Percentiles rank a stretch among this genome's conserved stretches.
phyloP scores from a whole-genome alignment of 2,888 invertebrate species.

The Nymphalis urticae region DNA sequence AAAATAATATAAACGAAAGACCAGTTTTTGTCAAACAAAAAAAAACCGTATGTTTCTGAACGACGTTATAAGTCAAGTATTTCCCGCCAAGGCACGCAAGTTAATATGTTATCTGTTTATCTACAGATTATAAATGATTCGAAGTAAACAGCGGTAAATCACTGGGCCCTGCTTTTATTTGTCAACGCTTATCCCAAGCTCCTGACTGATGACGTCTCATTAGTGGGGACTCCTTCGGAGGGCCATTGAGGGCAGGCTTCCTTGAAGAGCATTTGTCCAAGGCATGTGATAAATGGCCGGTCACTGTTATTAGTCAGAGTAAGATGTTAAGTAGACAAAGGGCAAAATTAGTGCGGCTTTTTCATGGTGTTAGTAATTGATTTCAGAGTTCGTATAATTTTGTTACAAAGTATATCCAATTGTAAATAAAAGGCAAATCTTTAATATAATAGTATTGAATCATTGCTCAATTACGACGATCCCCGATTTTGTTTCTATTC shows the following conservation, averaged over 20 bases:
- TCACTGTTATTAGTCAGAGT: slow-evolving; percentile 29
- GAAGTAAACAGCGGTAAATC: slow-evolving; percentile 54
- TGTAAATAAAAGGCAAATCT: neutral
- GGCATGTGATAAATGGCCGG: slow-evolving; percentile 61
- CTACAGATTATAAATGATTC: slow-evolving; percentile 27
- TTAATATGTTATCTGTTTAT: slow-evolving; percentile 19
- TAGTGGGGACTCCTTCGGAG: slow-evolving; percentile 61
- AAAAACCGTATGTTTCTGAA: neutral
- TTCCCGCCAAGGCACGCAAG: slow-evolving; percentile 22
- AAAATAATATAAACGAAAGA: neutral
- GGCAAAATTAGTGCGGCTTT: slow-evolving; percentile 14
- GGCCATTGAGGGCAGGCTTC: slow-evolving; percentile 66
- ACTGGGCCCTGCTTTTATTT: slow-evolving; percentile 67
- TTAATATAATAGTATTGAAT: no score
- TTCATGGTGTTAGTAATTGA: slow-evolving; percentile 1
- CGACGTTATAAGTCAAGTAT: neutral
- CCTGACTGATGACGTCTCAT: slow-evolving; percentile 68
- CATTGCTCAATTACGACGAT: no score
- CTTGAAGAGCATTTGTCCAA: slow-evolving; percentile 65
- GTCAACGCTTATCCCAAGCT: slow-evolving; percentile 69
- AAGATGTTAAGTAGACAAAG: slow-evolving; percentile 17
- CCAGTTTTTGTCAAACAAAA: neutral
- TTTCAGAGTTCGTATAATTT: neutral
- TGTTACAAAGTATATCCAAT: neutral
- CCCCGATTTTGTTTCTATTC: no score